Base-by-base conservation (phyloP, 2,888 invertebrate species). In the Lampropteryx suffumata region DNA sequence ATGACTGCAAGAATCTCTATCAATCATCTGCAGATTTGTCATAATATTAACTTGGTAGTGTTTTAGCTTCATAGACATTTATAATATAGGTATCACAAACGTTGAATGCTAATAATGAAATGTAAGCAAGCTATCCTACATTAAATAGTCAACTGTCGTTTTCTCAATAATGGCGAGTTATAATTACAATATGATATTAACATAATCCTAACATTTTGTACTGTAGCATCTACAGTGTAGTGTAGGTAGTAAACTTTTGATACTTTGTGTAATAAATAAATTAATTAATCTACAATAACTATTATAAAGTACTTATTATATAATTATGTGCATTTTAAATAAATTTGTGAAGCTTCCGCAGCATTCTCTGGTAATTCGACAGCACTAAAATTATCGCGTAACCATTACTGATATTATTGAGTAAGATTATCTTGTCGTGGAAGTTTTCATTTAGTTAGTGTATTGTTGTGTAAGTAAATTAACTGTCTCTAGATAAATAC, bases 41-140 rank as follows among this genome's bases (percentile, higher is more conserved):
- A 27, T 34, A 13, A 10, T n/a, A 32, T 33, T 14, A 17, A 12
- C 28, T 47, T 40, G 14, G 32, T 46, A 21, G 14, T 24, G 10
- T 10, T 40, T 46, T 28, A 46, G 28, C 27, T 27, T 30, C 26
- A 4, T 17, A 17, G n/a, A n/a, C n/a, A n/a, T n/a, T n/a, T n/a
- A n/a, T n/a, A n/a, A n/a, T n/a, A n/a, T n/a, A n/a, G n/a, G n/a
- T n/a, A n/a, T n/a, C n/a, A n/a, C n/a, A n/a, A n/a, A n/a, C n/a
- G n/a, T 17, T 29, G n/a, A 39, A 10, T 27, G 33, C 32, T 29
- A 40, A n/a, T 7, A n/a, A n/a, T n/a, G n/a, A 39, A 39, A 34
- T 47, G 34, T 47, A 47, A 40, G 40, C 27, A 48, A 41, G 13
- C 34, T 29, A 28, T 40, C 34, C 28, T 10, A 17, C 14, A 17